Percentiles rank a stretch among this genome's conserved stretches.
These are phyloP conservation scores for Eupithecia insigniata DNA, from an alignment of 2,888 invertebrate genomes.

Conservation along the genomic window DNA sequence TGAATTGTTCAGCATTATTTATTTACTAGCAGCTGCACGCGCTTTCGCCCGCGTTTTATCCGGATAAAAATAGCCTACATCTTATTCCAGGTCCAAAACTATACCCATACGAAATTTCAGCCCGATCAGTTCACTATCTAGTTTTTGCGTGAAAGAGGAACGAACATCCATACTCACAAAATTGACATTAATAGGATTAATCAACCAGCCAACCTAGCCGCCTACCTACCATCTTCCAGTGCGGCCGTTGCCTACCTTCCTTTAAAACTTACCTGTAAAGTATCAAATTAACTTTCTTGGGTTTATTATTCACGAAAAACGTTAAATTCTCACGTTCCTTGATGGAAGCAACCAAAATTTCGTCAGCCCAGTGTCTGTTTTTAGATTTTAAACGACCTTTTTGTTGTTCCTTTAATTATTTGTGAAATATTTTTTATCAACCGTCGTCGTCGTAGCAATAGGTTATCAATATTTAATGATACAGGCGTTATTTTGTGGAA, in stretches of 20 bases:
- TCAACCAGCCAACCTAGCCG: not conserved
- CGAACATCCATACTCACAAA: no score
- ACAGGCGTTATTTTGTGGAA: not conserved
- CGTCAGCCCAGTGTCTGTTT: not conserved
- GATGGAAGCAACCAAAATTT: not conserved
- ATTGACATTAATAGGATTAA: no score
- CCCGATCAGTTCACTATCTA: no score
- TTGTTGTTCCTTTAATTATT: not conserved
- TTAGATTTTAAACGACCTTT: not conserved
- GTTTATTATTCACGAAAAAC: not conserved
- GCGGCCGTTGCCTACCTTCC: constrained; percentile 1
- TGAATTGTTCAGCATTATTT: no score
- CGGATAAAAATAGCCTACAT: no score
- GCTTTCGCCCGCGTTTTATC: no score
- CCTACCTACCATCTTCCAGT: not conserved
- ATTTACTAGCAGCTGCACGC: no score
- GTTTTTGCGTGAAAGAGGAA: no score
- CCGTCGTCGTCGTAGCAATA: not conserved
- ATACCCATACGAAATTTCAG: no score
- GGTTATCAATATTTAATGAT: not conserved
- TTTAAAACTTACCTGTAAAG: constrained; percentile 8
- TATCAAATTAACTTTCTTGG: constrained; percentile 11
- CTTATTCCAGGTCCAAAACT: no score
- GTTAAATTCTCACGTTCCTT: not conserved
- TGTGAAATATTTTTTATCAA: not conserved